A percentile compares a stretch with the other conserved stretches of the same genome.
Conservation (phyloP, 2,797 vertebrate species). For the Parotocinclus haroldoi region DNA sequence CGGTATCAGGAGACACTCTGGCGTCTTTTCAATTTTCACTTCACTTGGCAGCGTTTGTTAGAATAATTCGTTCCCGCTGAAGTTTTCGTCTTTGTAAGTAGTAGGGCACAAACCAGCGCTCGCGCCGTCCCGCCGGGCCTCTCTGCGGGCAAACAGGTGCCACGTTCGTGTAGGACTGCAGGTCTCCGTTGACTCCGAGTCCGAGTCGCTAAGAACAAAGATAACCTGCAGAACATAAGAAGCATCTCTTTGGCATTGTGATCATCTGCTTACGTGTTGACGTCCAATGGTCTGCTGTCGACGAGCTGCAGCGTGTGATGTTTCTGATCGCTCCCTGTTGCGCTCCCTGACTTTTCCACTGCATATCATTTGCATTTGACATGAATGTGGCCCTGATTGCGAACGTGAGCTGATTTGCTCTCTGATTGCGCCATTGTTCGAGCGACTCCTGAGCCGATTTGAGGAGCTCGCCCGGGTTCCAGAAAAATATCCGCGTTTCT, state of each 20-base stretch:
- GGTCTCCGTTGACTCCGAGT: slow-evolving; percentile 6
- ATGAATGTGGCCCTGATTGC: slow-evolving; percentile 5
- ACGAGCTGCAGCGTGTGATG: not conserved
- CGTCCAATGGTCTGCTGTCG: too few relatives aligned
- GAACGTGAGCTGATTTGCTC: slow-evolving; percentile 23
- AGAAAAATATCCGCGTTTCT: not conserved
- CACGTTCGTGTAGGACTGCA: slow-evolving; percentile 35
- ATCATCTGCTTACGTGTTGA: too few relatives aligned
- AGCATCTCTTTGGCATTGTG: too few relatives aligned
- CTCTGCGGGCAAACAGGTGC: slow-evolving; percentile 35
- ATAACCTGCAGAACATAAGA: too few relatives aligned
- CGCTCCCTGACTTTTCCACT: not conserved
- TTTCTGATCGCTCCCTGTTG: not conserved
- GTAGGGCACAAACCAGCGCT: slow-evolving; percentile 36
- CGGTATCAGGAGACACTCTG: not conserved
- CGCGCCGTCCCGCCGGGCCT: slow-evolving; percentile 17
- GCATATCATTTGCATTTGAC: slow-evolving; percentile 15
- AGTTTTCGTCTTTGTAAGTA: slow-evolving; percentile 34
- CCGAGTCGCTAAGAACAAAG: too few relatives aligned
- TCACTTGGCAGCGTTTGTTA: slow-evolving; percentile 32
- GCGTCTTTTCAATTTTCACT: slow-evolving; percentile 40
- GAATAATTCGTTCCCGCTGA: slow-evolving; percentile 36
- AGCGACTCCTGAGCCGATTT: not conserved
- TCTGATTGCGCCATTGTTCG: slow-evolving; percentile 30
- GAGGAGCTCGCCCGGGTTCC: not conserved